A percentile compares a stretch with the other conserved stretches of the same genome.
phyloP scores from a whole-genome alignment of 2,113 vertebrate species.

The Oxygymnocypris stewartii region DNA sequence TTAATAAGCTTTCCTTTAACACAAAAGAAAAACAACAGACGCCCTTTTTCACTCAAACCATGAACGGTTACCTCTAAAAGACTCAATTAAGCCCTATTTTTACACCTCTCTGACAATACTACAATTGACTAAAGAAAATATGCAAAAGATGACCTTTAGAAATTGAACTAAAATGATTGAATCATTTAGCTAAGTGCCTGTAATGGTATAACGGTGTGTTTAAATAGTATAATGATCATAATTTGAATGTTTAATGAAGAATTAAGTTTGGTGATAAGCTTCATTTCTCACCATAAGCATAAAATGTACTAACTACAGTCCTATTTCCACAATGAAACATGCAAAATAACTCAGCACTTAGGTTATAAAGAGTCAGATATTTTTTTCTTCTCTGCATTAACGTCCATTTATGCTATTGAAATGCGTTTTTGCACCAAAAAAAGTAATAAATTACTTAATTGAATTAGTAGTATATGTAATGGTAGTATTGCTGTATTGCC shows the following conservation, averaged over 20 bases:
- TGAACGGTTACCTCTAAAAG: not conserved
- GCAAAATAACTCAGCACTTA: not conserved
- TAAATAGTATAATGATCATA: not conserved
- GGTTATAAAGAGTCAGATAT: not conserved
- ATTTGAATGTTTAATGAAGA: slow-evolving; percentile 12
- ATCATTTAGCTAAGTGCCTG: slow-evolving; percentile 13
- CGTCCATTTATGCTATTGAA: not conserved
- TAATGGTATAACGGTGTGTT: not conserved
- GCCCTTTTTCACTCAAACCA: slow-evolving; percentile 11
- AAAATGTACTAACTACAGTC: not conserved
- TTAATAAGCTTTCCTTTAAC: slow-evolving; percentile 30
- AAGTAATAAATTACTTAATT: not conserved
- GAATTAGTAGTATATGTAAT: not conserved
- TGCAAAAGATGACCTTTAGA: slow-evolving; percentile 13
- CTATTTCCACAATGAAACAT: not conserved
- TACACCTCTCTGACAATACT: not conserved
- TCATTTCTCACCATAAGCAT: not conserved
- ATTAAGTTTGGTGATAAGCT: not conserved
- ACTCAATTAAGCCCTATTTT: not conserved
- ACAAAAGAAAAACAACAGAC: slow-evolving; percentile 28
- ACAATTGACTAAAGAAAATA: not conserved
- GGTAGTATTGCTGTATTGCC: not conserved
- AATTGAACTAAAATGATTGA: slow-evolving; percentile 18
- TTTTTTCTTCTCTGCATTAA: not conserved
- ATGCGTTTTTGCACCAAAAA: no score